Evolutionary conservation across 2,888 invertebrate genomes (phyloP).

Genomic region (Ferdinandea cuprea): DNA sequence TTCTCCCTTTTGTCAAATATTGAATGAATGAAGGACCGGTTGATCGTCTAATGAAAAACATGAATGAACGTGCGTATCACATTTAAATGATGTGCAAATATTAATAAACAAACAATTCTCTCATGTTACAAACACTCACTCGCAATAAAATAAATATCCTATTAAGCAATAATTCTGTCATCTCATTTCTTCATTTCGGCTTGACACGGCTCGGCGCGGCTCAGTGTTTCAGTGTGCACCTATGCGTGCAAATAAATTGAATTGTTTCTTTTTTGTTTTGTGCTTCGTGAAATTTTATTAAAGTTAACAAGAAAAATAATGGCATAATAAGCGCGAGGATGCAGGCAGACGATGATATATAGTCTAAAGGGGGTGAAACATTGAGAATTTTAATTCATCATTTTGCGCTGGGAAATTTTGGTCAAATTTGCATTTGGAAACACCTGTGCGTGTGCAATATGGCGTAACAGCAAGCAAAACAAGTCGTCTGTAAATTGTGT

Average conservation of each 20-base stretch:
- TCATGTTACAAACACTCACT: constrained; percentile 37
- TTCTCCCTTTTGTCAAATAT: constrained; percentile 53
- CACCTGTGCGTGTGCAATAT: constrained; percentile 68
- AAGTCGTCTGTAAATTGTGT: constrained; percentile 55
- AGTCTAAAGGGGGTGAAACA: neutral
- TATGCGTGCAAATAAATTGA: constrained; percentile 15
- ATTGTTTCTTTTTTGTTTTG: constrained; percentile 5
- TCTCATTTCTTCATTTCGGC: constrained; percentile 34
- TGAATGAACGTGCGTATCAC: constrained; percentile 54
- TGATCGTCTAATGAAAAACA: constrained; percentile 26
- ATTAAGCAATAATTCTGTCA: constrained; percentile 69
- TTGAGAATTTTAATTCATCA: constrained; percentile 22
- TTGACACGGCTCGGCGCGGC: neutral
- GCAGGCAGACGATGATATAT: too few species aligned
- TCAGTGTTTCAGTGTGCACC: too few species aligned
- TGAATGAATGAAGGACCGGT: constrained; percentile 47
- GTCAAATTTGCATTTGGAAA: constrained; percentile 70
- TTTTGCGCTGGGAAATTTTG: constrained; percentile 51
- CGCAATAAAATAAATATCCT: constrained; percentile 44
- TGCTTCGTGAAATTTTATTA: constrained; percentile 10
- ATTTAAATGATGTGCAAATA: constrained; percentile 66
- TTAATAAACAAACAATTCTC: constrained; percentile 57
- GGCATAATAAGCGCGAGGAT: neutral
- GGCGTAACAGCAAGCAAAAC: constrained; percentile 42
- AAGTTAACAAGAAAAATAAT: constrained; percentile 17